These are phyloP conservation scores for Leptinotarsa juncta DNA, from an alignment of 2,888 invertebrate genomes.

Conservation along the genomic window DNA sequence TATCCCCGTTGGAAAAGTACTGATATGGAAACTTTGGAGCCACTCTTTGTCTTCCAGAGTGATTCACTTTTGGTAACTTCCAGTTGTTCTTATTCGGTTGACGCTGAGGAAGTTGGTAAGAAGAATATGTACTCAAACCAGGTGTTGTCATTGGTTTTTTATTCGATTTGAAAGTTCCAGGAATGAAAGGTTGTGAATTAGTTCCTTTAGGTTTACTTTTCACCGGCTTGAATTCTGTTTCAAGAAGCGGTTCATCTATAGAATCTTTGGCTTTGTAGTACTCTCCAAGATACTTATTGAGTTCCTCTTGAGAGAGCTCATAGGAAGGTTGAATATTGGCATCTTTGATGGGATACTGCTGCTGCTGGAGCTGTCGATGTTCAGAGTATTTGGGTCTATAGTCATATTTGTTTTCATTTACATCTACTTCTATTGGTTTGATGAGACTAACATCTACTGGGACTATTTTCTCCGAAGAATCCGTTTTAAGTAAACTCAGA, in stretches of 20 bases:
- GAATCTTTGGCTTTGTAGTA: slow-evolving; percentile 49
- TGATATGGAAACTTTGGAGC: slow-evolving; percentile 30
- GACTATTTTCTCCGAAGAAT: slow-evolving; percentile 49
- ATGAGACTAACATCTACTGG: slow-evolving; percentile 55
- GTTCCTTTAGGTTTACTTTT: slow-evolving; percentile 45
- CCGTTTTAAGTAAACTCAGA: slow-evolving; percentile 50
- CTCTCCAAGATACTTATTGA: slow-evolving; percentile 50
- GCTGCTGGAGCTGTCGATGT: slow-evolving; percentile 1
- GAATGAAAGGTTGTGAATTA: slow-evolving; percentile 46
- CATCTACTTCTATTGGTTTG: slow-evolving; percentile 56
- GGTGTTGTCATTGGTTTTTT: slow-evolving; percentile 66
- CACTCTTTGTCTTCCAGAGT: neutral
- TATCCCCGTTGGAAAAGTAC: slow-evolving; percentile 31
- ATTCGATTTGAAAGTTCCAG: slow-evolving; percentile 59
- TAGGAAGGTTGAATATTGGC: slow-evolving; percentile 46
- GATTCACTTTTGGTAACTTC: slow-evolving; percentile 33
- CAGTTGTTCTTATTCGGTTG: slow-evolving; percentile 28
- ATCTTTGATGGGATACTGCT: slow-evolving; percentile 33
- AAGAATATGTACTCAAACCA: slow-evolving; percentile 66
- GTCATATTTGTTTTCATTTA: slow-evolving; percentile 35
- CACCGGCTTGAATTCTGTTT: slow-evolving; percentile 57
- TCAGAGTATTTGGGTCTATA: neutral
- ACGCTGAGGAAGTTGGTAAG: slow-evolving; percentile 38
- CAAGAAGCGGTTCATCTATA: slow-evolving; percentile 48
- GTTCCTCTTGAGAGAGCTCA: slow-evolving; percentile 53